Conservation (phyloP, 1,140 invertebrate species). For the Euura saliciscinereae region DNA sequence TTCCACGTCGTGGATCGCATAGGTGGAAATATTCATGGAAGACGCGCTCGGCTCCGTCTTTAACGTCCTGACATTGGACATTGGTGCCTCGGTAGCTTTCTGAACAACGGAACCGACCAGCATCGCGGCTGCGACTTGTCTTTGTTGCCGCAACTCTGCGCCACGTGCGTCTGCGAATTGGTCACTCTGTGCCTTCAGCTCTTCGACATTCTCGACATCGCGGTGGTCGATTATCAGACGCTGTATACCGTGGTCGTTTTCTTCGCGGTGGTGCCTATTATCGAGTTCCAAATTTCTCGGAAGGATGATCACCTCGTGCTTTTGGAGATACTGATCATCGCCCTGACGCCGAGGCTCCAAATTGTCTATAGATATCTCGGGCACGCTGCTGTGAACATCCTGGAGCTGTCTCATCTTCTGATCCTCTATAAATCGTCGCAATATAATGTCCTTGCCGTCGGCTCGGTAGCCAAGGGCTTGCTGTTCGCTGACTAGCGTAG, state of each 20-base stretch:
- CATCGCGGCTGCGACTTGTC: conserved; percentile 1
- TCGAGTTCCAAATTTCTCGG: conserved; percentile 48
- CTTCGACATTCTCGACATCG: conserved; percentile 38
- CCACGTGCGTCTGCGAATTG: conserved; percentile 33
- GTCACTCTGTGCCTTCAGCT: conserved; percentile 22
- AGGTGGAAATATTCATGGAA: conserved; percentile 49
- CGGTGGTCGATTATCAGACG: conserved; percentile 45
- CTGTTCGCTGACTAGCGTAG: conserved; percentile 64
- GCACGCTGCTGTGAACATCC: conserved; percentile 31
- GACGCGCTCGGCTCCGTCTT: conserved; percentile 34
- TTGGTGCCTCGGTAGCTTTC: conserved; percentile 39
- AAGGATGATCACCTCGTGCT: conserved; percentile 61
- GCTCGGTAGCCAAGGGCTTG: conserved; percentile 66
- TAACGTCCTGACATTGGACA: conserved; percentile 39
- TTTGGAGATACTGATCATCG: conserved; percentile 62
- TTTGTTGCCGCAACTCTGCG: conserved; percentile 31
- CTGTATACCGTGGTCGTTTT: conserved; percentile 42
- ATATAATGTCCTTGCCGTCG: conserved; percentile 79
- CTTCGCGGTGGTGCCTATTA: conserved; percentile 47
- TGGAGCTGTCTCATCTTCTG: conserved; percentile 60
- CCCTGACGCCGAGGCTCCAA: conserved; percentile 49
- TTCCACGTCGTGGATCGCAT: conserved; percentile 68
- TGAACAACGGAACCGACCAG: conserved; percentile 14
- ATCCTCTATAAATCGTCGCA: conserved; percentile 82
- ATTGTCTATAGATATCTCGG: conserved; percentile 45